These are phyloP conservation scores for Stenolophus ochropezus DNA, from an alignment of 2,888 invertebrate species.

Conservation along the genomic window DNA sequence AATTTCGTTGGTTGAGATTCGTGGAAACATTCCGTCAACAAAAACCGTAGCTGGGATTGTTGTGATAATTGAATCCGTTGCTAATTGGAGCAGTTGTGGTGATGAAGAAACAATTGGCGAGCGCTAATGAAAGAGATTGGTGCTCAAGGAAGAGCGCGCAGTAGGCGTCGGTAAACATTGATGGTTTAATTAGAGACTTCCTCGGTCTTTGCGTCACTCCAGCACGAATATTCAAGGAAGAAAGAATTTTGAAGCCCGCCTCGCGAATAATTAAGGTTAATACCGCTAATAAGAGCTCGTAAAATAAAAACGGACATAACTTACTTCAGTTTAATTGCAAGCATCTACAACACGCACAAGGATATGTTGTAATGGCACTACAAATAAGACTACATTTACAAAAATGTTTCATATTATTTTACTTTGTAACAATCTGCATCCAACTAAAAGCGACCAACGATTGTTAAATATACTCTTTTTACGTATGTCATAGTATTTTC, in stretches of 20 bases:
- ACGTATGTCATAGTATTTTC: too few relatives aligned
- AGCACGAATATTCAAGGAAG: slow-evolving; percentile 54
- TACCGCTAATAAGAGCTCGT: slow-evolving; percentile 10
- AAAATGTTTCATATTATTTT: too few relatives aligned
- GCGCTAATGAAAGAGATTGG: slow-evolving; percentile 50
- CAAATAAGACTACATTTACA: too few relatives aligned
- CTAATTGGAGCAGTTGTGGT: slow-evolving; percentile 13
- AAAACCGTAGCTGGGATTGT: not conserved
- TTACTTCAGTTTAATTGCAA: slow-evolving; percentile 16
- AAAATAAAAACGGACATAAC: slow-evolving; percentile 22
- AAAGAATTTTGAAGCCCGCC: slow-evolving; percentile 44
- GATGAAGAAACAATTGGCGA: slow-evolving; percentile 49
- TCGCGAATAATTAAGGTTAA: slow-evolving; percentile 49
- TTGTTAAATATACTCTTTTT: too few relatives aligned
- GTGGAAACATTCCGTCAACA: not conserved
- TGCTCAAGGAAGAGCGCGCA: slow-evolving; percentile 32
- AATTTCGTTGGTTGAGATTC: not conserved
- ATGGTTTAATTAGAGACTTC: slow-evolving; percentile 56
- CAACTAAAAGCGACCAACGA: too few relatives aligned
- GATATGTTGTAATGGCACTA: too few relatives aligned
- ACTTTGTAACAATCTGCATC: too few relatives aligned
- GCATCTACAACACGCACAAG: not conserved
- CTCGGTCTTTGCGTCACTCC: slow-evolving; percentile 30
- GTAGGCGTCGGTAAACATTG: slow-evolving; percentile 54
- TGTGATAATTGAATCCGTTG: not conserved